Base-by-base conservation (phyloP, 2,113 vertebrate species). In the Periophthalmodon schlosseri region DNA sequence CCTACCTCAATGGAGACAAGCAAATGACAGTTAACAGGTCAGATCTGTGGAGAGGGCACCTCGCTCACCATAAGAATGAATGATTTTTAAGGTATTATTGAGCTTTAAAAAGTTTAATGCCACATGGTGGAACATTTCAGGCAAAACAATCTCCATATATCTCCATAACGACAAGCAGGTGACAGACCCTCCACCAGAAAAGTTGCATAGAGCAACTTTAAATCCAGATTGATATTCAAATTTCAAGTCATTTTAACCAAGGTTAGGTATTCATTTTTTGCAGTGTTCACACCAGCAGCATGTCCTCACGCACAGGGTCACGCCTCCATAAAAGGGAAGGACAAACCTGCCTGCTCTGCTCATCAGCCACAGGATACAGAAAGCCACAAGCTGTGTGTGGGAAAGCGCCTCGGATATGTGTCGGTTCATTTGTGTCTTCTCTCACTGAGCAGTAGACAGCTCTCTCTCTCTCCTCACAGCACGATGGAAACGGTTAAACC, bases 381-480 rank as follows among this genome's bases (percentile, higher is more conserved):
- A 14, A 73, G 60, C 70, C 70, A 73, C 44, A 76, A 70, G 74
- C 69, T 68, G 18, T 67, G 18, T 67, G 21, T 68, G 60, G 16
- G 49, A 68, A 73, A 74, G 44, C 56, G 67, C 68, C 44, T 57
- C 33, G 61, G 44, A 70, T 23, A 46, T 56, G 63, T 84, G 60
- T 78, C 9, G 23, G n/a, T 65, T 71, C 68, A 44, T 77, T 73
- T 72, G 14, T 61, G 46, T 56, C 63, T 54, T 80, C n/a, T 79
- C 57, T 69, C 74, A 54, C 56, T 67, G 68, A 36, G 50, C 67
- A 34, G 52, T 23, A 68, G 24, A 28, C 49, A 54, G 66, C 58
- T 66, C 66, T 28, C 57, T 13, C 57, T 58, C 23, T 58, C 50
- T 75, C 68, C 61, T 81, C 68, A 72, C 76, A 81, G 71, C 73